Percentiles rank a stretch among this genome's conserved stretches.
Evolutionary conservation across 2,113 vertebrate genomes (phyloP).

Genomic region (Zapus hudsonius): DNA sequence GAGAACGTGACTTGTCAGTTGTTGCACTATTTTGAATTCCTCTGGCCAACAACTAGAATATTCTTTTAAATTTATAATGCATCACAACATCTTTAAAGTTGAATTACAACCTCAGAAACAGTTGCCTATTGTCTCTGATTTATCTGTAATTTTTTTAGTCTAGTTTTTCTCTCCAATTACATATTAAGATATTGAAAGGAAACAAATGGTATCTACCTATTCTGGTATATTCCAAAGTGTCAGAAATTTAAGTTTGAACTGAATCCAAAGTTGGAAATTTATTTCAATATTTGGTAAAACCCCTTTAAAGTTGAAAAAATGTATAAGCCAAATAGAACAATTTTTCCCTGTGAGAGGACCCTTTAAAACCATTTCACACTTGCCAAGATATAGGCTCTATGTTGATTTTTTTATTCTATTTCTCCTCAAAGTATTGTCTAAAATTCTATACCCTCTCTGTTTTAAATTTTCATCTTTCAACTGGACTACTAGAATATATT

Average conservation of each 20-base stretch:
- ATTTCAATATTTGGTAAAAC: conserved; percentile 48
- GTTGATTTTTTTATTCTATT: conserved; percentile 51
- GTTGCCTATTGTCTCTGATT: neutral
- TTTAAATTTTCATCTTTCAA: conserved; percentile 45
- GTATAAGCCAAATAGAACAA: neutral
- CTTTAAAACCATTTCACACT: conserved; percentile 51
- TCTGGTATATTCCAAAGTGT: neutral
- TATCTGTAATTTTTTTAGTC: neutral
- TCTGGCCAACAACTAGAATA: neutral
- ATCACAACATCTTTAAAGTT: neutral
- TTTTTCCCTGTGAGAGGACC: conserved; percentile 8
- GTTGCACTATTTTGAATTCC: neutral
- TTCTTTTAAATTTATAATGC: neutral
- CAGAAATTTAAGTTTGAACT: conserved; percentile 50
- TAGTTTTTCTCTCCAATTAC: conserved; percentile 24
- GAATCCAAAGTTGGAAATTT: conserved; percentile 46
- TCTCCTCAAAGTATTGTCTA: conserved; percentile 15
- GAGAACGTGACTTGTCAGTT: neutral
- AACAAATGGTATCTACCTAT: conserved; percentile 22
- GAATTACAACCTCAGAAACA: neutral
- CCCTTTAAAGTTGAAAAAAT: conserved; percentile 33
- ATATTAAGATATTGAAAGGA: conserved; percentile 53
- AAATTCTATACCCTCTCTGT: conserved; percentile 6
- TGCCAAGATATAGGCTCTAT: neutral
- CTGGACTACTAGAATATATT: neutral